Percentiles rank a stretch among this genome's conserved stretches.
These are phyloP conservation scores for Muntiacus muntjak DNA, from an alignment of 2,113 vertebrate species.

Conservation along the genomic window DNA sequence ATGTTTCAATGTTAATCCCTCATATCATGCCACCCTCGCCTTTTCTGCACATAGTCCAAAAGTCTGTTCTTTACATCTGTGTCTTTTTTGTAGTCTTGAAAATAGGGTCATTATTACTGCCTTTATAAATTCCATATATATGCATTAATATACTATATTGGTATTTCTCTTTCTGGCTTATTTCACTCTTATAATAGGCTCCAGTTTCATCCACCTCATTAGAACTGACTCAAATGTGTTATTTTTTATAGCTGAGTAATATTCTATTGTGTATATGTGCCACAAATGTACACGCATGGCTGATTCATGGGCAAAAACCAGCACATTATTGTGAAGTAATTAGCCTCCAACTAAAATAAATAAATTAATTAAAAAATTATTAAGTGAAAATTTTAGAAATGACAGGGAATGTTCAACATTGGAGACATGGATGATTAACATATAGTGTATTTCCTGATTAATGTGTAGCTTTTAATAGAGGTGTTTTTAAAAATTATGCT, in stretches of 20 bases:
- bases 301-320: not conserved
- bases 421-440: no score
- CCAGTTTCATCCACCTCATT: not conserved
- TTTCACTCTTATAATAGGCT: not conserved
- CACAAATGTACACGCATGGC: not conserved
- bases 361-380: not conserved
- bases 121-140: not conserved
- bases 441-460: no score
- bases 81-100: not conserved
- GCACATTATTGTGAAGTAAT: not conserved
- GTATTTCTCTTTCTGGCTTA: not conserved
- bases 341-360: not conserved
- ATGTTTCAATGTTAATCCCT: not conserved
- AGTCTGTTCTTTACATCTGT: not conserved
- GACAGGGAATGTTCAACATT: no score
- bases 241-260: not conserved
- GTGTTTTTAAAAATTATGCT: no score
- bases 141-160: not conserved
- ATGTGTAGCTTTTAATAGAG: no score
- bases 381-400: no score
- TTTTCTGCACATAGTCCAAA: not conserved
- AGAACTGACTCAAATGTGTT: not conserved
- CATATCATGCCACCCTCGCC: accelerated
- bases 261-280: not conserved
- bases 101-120: not conserved